Conservation (phyloP, 2,113 vertebrate species). For the Microcebus jonahi region DNA sequence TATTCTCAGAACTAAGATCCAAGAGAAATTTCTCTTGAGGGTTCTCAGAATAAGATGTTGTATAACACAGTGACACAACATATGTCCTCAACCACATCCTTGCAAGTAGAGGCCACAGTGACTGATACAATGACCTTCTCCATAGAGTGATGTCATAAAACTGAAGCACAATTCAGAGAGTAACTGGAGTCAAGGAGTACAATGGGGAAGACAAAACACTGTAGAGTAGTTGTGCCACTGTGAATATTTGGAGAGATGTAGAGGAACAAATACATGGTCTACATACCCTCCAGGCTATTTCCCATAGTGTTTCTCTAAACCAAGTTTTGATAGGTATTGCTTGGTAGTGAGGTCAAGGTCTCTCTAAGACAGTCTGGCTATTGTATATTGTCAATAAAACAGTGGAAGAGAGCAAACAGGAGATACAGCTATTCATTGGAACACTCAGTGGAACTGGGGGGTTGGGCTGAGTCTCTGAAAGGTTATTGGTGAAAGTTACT, state of each 20-base stretch:
- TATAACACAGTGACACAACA: background rate
- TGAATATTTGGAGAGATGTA: background rate
- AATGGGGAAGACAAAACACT: background rate
- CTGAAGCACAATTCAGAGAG: background rate
- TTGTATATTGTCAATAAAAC: background rate
- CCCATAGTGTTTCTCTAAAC: background rate
- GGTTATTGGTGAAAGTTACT: background rate
- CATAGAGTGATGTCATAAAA: background rate
- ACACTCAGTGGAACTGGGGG: background rate
- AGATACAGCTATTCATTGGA: background rate
- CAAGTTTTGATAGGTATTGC: background rate
- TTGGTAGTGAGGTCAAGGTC: background rate
- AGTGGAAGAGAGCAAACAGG: background rate
- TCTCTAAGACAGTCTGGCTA: background rate
- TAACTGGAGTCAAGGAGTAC: background rate
- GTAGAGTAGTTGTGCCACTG: background rate
- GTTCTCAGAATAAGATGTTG: slow-evolving; percentile 17
- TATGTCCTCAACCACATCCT: background rate
- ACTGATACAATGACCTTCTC: background rate
- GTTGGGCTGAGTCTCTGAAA: background rate
- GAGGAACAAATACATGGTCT: background rate
- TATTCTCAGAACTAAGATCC: slow-evolving; percentile 37
- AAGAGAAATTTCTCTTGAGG: background rate
- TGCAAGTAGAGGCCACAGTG: background rate
- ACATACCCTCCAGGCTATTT: background rate